Evolutionary conservation across 2,888 invertebrate species (phyloP), one percentile per base, ranked within the genome.

Genomic region (Thymelicus sylvestris): DNA sequence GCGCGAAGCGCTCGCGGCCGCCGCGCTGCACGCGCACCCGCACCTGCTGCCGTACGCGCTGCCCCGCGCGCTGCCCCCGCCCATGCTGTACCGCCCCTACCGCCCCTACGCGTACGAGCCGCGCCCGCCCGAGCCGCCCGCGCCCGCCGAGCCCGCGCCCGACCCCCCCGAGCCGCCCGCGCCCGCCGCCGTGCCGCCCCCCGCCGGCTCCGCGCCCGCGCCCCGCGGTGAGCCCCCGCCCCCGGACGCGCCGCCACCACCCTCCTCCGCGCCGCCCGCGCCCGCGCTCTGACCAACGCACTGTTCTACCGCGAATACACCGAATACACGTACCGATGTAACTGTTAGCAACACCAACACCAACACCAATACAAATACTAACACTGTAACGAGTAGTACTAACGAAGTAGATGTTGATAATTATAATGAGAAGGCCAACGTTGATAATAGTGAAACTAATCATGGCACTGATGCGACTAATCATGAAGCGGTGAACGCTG

Each of bases 31-130:
- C 67, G 60, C 78, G 75, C 90, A 78, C 55, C 77, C 75, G 64
- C 86, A 84, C 79, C 78, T 83, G 44, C 81, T 85, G 74, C 83
- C 85, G 62, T 73, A 76, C 74, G 67, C 55, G 55, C 65, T 83
- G 72, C 84, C 82, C 67, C 83, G 85, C 47, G 80, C 82, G 57
- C 78, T 86, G 67, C 86, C 84, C 72, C 86, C 89, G 78, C 87
- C 93, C 79, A 75, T 81, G 80, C 79, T 81, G 63, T 85, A 87
- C 73, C 84, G 81, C 79, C 84, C 90, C 77, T 87, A 91, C 87
- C 83, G 94, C 39, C 82, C 85, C 74, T 83, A 84, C 84, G 81
- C 78, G 65, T 75, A 76, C 74, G 83, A 79, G 52, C 76, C 78
- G 68, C 74, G 78, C 63, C 72, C 76, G n/a, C 72, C 75, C 61